These are phyloP conservation scores for Syncerus caffer DNA, from an alignment of 2,797 vertebrate genomes.

Conservation along the genomic window DNA sequence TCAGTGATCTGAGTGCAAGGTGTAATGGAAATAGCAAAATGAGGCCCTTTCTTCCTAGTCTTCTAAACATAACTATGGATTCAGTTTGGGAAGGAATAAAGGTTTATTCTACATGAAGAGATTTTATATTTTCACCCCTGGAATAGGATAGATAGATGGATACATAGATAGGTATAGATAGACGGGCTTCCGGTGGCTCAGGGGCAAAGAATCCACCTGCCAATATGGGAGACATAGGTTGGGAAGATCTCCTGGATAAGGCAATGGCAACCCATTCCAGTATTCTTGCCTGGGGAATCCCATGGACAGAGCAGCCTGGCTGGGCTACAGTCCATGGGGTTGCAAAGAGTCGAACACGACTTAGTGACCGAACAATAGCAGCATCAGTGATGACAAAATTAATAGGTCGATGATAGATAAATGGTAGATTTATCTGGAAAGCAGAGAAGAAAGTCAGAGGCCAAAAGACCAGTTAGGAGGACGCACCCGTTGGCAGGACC, in stretches of 20 bases:
- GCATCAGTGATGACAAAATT: background rate
- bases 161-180: background rate
- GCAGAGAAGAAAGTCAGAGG: background rate
- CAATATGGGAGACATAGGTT: background rate
- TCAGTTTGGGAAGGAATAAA: background rate
- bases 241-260: background rate
- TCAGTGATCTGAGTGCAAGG: accelerated
- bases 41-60: background rate
- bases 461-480: accelerated
- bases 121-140: background rate
- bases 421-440: background rate
- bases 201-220: background rate
- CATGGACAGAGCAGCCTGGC: background rate
- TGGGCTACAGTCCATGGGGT: background rate
- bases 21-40: accelerated
- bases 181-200: accelerated
- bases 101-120: background rate
- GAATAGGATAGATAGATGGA: background rate
- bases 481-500: accelerated
- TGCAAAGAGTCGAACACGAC: accelerated
- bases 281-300: background rate
- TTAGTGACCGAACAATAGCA: background rate
- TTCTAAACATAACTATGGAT: accelerated
- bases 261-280: background rate
- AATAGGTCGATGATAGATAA: background rate